Percentiles rank a stretch among this genome's conserved stretches.
These are phyloP conservation scores for Cnemophilus loriae DNA, from an alignment of 2,113 vertebrate species.

Conservation along the genomic window DNA sequence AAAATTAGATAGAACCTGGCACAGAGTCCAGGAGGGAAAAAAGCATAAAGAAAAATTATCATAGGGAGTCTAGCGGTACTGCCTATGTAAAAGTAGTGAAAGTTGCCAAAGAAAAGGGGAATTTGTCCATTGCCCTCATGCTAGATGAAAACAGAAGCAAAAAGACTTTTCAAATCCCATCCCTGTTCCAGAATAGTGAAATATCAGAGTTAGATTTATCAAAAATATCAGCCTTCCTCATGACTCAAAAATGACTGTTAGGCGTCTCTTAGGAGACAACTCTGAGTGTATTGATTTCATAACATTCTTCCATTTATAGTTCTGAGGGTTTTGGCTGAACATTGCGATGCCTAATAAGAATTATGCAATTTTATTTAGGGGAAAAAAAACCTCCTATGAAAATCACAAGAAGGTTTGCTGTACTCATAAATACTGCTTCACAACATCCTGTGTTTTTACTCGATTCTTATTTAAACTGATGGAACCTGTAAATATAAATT, in stretches of 20 bases:
- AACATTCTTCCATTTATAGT: not conserved
- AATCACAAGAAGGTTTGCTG: not conserved
- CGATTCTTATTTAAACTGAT: not conserved
- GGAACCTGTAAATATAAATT: not conserved
- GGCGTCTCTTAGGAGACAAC: not conserved
- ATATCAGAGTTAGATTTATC: not conserved
- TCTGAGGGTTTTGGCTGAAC: not conserved
- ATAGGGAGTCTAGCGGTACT: not conserved
- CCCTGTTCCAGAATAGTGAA: not conserved
- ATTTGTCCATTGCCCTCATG: not conserved
- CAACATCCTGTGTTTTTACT: not conserved
- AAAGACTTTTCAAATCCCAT: not conserved
- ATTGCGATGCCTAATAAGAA: not conserved
- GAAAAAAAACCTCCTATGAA: not conserved
- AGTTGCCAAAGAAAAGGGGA: not conserved
- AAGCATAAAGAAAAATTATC: not conserved
- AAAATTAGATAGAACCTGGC: not conserved
- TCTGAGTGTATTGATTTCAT: not conserved
- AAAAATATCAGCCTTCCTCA: not conserved
- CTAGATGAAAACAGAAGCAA: not conserved
- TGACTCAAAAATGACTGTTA: not conserved
- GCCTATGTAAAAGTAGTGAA: not conserved
- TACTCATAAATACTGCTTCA: not conserved
- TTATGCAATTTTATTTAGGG: not conserved
- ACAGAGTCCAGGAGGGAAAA: not conserved